These are phyloP conservation scores for Vimba vimba DNA, from an alignment of 2,113 vertebrate species.

Conservation along the genomic window DNA sequence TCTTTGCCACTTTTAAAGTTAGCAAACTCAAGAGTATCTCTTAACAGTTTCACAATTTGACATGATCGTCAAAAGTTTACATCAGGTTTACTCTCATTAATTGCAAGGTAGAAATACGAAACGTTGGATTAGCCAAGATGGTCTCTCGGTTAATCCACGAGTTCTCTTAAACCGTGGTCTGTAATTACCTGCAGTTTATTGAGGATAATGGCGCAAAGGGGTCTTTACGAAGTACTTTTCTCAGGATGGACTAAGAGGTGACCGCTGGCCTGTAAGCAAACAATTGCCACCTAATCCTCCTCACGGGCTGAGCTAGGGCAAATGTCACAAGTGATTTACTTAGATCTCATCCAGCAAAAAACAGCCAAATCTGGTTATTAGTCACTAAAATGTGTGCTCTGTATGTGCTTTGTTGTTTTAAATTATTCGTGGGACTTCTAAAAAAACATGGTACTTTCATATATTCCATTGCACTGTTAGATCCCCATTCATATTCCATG, in stretches of 20 bases:
- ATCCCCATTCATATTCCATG: background rate
- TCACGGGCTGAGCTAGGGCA: background rate
- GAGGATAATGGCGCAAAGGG: background rate
- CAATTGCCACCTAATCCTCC: background rate
- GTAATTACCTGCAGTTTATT: slow-evolving; percentile 3
- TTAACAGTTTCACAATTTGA: background rate
- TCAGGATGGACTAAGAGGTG: background rate
- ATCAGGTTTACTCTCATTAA: background rate
- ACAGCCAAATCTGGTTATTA: background rate
- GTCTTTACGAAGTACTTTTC: slow-evolving; percentile 15
- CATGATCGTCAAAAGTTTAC: background rate
- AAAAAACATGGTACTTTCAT: background rate
- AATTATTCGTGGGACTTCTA: background rate
- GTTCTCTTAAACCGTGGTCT: background rate
- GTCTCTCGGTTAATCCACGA: background rate
- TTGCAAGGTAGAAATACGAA: background rate
- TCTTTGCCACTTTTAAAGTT: background rate
- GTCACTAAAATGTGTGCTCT: background rate
- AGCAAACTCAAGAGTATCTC: background rate
- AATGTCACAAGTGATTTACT: background rate
- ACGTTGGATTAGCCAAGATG: background rate
- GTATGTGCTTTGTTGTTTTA: background rate
- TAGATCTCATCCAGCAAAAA: background rate
- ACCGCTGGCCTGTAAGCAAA: background rate
- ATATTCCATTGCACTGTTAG: background rate